Evolutionary conservation across 2,113 vertebrate genomes (phyloP).

Genomic region (human): DNA sequence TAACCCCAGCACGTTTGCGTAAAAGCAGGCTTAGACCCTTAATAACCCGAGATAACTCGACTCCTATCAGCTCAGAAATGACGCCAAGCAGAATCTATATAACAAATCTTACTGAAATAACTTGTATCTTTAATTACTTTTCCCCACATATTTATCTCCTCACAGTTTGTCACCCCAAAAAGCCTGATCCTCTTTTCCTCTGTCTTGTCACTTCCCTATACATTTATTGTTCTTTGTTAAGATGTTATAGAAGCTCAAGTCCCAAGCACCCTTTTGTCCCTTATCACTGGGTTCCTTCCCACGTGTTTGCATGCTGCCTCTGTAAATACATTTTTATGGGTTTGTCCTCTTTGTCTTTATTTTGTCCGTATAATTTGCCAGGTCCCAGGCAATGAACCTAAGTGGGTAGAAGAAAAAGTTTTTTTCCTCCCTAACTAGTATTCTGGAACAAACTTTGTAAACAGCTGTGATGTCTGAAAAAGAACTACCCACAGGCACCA

Average conservation of each 20-base stretch:
- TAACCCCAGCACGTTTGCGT: neutral
- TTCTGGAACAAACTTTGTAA: neutral
- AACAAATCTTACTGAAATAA: neutral
- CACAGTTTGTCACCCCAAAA: neutral
- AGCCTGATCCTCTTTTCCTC: neutral
- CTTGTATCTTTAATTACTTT: neutral
- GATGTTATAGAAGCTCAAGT: neutral
- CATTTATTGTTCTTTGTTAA: neutral
- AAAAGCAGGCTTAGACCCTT: neutral
- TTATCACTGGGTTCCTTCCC: neutral
- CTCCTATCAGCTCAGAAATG: neutral
- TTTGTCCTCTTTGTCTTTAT: neutral
- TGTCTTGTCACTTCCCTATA: neutral
- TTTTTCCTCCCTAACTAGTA: neutral
- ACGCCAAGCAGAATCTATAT: neutral
- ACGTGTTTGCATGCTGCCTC: neutral
- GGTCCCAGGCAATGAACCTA: neutral
- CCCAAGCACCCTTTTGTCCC: neutral
- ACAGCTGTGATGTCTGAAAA: neutral
- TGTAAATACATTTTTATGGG: neutral
- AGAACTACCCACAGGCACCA: accelerated
- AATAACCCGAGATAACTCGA: neutral
- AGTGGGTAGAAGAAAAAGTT: neutral
- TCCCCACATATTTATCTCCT: neutral
- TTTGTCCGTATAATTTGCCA: neutral